Evolutionary conservation across 2,797 vertebrate genomes (phyloP), one percentile per base, ranked within the genome.

Genomic region (Malacoraja senta): DNA sequence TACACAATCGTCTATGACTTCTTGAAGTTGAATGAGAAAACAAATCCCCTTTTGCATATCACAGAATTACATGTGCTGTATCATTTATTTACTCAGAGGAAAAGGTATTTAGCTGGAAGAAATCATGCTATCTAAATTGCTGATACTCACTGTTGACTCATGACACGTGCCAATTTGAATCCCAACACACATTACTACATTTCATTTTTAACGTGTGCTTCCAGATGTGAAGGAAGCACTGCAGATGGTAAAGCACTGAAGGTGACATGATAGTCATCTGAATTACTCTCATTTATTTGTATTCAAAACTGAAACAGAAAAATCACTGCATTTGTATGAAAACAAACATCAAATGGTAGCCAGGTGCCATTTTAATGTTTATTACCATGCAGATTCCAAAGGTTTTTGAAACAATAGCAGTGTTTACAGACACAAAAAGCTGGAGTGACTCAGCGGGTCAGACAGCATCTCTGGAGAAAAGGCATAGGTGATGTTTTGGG

Each of bases 191-290:
- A 29, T 53, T 21, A 72, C 19, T 24, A 44, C 21, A 32, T 21
- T 72, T 91, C 38, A 74, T 44, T 91, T 72, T 26, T 74, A 91
- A 21, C 10, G 8, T 65, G 8, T 53, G 9, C 10, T 53, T 91
- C 65, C 35, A 91, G 90, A 91, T 71, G 90, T 91, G 90, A 71
- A 91, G 90, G 68, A 74, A 91, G 38, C 9, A 29, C 35, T 38
- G 68, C 65, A 74, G 19, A 17, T 91, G 68, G 90, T 91, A n/a
- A 72, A 53, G 72, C 88, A 44, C 35, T 72, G 32, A 7, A 91
- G 35, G 65, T 91, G 68, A 91, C 19, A 29, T 1, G 38, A 44
- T 35, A 72, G 35, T 72, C 68, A 38, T 9, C 65, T 91, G 68
- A 74, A 63, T 86, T 32, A 26, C 0, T 65, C 8, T 74, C 21